Evolutionary conservation across 2,113 vertebrate genomes (phyloP), one percentile per base, ranked within the genome.

Genomic region (Macquaria australasica): DNA sequence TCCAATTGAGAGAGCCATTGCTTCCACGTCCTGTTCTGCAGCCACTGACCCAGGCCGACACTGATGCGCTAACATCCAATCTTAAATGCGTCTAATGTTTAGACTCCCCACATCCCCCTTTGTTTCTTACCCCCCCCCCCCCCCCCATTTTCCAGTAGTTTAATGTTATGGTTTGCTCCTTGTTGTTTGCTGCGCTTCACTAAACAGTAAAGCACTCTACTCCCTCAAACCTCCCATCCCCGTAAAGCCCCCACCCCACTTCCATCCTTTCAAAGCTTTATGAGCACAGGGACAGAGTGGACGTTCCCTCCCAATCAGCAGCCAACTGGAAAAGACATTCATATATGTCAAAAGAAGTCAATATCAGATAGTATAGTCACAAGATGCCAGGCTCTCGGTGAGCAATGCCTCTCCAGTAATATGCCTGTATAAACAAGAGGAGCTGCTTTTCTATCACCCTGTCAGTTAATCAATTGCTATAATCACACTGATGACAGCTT

Each of bases 1-100:
- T 92, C 89, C 92, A 91, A 94, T 94, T 95, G 93, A 88, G 87
- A 87, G 93, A 94, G 88, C 88, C 90, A 93, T 95, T 95, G 94
- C 91, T 88, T 91, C 85, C 64, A 82, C 71, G 12, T 87, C 74
- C 69, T 75, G 88, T 70, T 87, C 79, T 66, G 73, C 79, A 88
- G 83, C 84, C 81, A 79, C 79, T 95, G 95, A 95, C 94, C 95
- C 88, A 55, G 74, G 76, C 84, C 86, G 92, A 93, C 93, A 93
- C 88, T 53, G 75, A 87, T 79, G 81, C 28, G 69, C 87, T 85
- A 91, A 94, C 90, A 92, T 91, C 92, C 90, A 91, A 90, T 91
- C 94, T 94, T 89, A 94, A 96, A 95, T 91, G 89, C 78, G 87
- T 89, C 90, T 88, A 89, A 92, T 93, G 93, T 91, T 92, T 82